These are phyloP conservation scores for Axea sp. DNA, from an alignment of 2,888 invertebrate genomes.

Conservation along the genomic window DNA sequence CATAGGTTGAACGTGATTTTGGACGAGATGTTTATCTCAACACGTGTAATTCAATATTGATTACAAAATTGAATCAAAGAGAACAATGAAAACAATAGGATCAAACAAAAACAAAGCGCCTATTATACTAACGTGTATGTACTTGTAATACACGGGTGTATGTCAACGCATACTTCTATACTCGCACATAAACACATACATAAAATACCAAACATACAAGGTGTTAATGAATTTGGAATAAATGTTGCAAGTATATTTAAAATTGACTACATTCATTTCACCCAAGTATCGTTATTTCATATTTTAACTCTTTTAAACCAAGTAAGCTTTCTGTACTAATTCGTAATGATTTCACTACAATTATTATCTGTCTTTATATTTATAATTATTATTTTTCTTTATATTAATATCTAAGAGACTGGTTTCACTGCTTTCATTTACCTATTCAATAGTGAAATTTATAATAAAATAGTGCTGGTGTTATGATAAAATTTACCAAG, in stretches of 20 bases:
- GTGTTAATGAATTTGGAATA: slow-evolving; percentile 74
- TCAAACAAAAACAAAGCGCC: slow-evolving; percentile 62
- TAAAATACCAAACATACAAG: slow-evolving; percentile 64
- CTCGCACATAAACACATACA: slow-evolving; percentile 59
- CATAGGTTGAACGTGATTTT: slow-evolving; percentile 37
- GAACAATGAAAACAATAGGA: slow-evolving; percentile 59
- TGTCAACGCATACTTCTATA: slow-evolving; percentile 58
- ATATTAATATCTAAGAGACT: too few species aligned
- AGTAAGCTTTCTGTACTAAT: too few species aligned
- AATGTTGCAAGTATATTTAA: slow-evolving; percentile 75
- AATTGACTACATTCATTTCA: slow-evolving; percentile 20
- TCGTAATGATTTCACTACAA: too few species aligned
- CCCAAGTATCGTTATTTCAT: too few species aligned
- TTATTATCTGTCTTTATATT: too few species aligned
- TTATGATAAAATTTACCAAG: too few species aligned
- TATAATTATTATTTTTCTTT: too few species aligned
- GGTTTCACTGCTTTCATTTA: too few species aligned
- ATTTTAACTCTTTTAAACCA: too few species aligned
- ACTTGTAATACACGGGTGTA: slow-evolving; percentile 35
- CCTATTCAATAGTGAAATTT: too few species aligned
- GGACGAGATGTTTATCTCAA: slow-evolving; percentile 66
- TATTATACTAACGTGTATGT: slow-evolving; percentile 47
- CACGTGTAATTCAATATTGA: slow-evolving; percentile 67
- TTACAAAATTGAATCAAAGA: slow-evolving; percentile 60
- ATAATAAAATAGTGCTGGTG: too few species aligned